Conservation (phyloP, 2,113 vertebrate genomes). For the Melanerpes aurifrons region DNA sequence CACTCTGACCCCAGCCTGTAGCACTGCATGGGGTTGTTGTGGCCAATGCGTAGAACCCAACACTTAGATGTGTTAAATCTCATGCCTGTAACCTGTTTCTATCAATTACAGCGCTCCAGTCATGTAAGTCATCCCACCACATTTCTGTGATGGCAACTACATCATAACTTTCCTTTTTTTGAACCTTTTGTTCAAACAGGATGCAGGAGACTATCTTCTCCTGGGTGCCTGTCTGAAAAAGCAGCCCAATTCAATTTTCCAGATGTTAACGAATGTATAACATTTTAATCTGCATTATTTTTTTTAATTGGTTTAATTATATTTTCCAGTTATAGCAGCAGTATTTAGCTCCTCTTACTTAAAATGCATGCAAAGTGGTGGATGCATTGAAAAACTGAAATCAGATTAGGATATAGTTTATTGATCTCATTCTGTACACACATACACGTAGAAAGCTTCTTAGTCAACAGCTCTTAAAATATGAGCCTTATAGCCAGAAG, state of each 20-base stretch:
- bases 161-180: too few species aligned
- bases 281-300: neutral
- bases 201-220: neutral
- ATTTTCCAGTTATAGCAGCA: neutral
- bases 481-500: neutral
- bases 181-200: neutral
- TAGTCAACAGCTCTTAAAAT: neutral
- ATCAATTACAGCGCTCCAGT: too few species aligned
- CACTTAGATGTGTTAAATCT: too few species aligned
- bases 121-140: too few species aligned
- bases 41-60: too few species aligned
- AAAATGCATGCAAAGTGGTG: neutral
- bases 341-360: neutral
- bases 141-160: too few species aligned
- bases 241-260: neutral
- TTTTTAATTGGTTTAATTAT: neutral
- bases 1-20: too few species aligned
- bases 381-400: slow-evolving; percentile 47
- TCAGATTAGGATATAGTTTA: slow-evolving; percentile 31
- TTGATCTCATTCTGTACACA: neutral
- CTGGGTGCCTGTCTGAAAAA: neutral
- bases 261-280: neutral
- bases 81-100: too few species aligned
- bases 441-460: neutral
- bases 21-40: too few species aligned